phyloP scores from a whole-genome alignment of 2,888 invertebrate species.

The Sphecodes monilicornis region DNA sequence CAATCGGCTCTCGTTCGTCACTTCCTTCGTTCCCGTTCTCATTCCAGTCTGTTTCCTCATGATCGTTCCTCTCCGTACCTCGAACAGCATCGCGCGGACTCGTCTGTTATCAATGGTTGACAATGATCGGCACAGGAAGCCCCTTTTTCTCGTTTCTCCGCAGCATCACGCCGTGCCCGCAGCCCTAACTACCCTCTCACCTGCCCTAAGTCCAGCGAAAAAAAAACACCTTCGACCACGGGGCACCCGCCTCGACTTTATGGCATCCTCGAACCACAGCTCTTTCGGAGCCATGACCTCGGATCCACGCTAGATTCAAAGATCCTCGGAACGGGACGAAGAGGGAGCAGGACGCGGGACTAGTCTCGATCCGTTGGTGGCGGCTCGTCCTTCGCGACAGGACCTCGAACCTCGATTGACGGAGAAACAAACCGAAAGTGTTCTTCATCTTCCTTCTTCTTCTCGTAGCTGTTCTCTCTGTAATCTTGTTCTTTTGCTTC shows the following conservation, averaged over 20 bases:
- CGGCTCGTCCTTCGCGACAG: constrained; percentile 65
- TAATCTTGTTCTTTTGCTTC: constrained; percentile 10
- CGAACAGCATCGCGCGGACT: constrained; percentile 58
- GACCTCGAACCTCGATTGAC: constrained; percentile 60
- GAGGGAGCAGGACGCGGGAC: constrained; percentile 18
- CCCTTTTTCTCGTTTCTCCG: constrained; percentile 26
- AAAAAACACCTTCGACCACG: constrained; percentile 6
- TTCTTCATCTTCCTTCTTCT: constrained; percentile 1
- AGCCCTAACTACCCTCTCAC: not conserved
- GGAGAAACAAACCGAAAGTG: constrained; percentile 63
- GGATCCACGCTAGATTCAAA: not conserved
- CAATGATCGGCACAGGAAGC: constrained; percentile 31
- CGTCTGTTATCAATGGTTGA: constrained; percentile 29
- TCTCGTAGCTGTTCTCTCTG: constrained; percentile 5
- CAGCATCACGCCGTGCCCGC: constrained; percentile 12
- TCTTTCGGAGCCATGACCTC: not conserved
- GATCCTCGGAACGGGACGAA: not conserved
- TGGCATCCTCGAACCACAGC: not conserved
- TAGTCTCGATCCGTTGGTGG: constrained; percentile 53
- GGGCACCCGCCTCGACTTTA: not conserved
- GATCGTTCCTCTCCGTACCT: constrained; percentile 31
- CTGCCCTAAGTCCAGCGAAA: not conserved
- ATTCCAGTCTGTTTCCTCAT: not conserved
- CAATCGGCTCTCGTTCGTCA: constrained; percentile 55
- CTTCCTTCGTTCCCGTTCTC: not conserved